These are phyloP conservation scores for Pipistrellus kuhlii DNA, from an alignment of 2,797 vertebrate species.

Conservation along the genomic window DNA sequence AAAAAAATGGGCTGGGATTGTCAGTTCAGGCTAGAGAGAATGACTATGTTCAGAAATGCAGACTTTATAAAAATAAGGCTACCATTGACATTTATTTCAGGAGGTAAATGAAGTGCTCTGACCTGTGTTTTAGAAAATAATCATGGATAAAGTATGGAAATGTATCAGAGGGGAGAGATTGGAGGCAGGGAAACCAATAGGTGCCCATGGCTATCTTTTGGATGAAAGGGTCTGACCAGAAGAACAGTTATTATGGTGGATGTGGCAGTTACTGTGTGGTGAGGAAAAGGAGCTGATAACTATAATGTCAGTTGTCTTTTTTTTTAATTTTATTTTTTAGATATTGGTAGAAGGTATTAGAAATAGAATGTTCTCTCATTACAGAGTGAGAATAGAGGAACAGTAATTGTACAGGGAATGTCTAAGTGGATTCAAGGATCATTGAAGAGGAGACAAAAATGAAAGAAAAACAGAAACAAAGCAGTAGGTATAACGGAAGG, in stretches of 20 bases:
- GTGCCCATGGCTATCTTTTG: background rate
- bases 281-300: background rate
- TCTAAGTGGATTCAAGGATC: background rate
- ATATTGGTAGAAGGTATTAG: background rate
- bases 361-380: background rate
- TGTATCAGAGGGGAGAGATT: background rate
- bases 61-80: background rate
- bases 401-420: background rate
- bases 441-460: background rate
- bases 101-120: background rate
- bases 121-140: conserved; percentile 1
- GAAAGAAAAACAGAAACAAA: conserved; percentile 4
- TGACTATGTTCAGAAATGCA: background rate
- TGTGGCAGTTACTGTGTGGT: background rate
- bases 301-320: background rate
- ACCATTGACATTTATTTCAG: conserved; percentile 18
- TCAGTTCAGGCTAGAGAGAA: conserved; percentile 2
- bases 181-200: background rate
- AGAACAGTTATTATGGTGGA: background rate
- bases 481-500: background rate
- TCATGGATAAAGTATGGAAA: background rate
- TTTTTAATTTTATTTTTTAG: background rate
- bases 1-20: background rate
- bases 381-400: background rate
- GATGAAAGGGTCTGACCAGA: background rate